A percentile compares a stretch with the other conserved stretches of the same genome.
Conservation (phyloP, 2,113 vertebrate species). For the Platysteira castanea region DNA sequence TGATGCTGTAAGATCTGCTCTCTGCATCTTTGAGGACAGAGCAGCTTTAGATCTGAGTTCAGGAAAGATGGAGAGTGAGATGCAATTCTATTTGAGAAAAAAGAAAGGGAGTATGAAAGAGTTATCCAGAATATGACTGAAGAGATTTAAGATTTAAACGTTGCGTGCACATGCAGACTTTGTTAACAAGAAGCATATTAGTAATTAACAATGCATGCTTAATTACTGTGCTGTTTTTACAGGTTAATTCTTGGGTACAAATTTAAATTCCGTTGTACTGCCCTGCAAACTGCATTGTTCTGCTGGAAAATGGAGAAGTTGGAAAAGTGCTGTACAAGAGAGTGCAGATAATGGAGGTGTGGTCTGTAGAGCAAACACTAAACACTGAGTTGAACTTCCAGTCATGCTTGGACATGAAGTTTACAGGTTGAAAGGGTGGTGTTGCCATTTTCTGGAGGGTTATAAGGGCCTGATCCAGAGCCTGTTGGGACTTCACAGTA, state of each 20-base stretch:
- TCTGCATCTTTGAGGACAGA: not conserved
- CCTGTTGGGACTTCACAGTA: not conserved
- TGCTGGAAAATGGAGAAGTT: not conserved
- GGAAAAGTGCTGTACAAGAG: not conserved
- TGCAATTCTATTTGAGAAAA: not conserved
- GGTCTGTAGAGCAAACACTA: not conserved
- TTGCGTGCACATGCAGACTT: not conserved
- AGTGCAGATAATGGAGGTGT: not conserved
- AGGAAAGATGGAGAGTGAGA: not conserved
- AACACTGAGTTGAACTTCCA: not conserved
- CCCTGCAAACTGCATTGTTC: not conserved
- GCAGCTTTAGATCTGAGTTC: not conserved
- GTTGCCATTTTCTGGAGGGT: not conserved
- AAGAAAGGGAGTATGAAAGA: not conserved
- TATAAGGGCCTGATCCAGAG: not conserved
- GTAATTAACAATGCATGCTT: not conserved
- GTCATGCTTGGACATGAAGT: not conserved
- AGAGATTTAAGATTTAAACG: not conserved
- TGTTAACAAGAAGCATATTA: not conserved
- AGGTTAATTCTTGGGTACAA: not conserved
- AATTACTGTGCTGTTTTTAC: not conserved
- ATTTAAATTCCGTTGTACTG: not conserved
- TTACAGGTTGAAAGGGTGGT: not conserved
- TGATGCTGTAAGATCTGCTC: not conserved
- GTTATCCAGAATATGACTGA: not conserved